Base-by-base conservation (phyloP, 2,888 invertebrate genomes). In the Lithophane semibrunnea region DNA sequence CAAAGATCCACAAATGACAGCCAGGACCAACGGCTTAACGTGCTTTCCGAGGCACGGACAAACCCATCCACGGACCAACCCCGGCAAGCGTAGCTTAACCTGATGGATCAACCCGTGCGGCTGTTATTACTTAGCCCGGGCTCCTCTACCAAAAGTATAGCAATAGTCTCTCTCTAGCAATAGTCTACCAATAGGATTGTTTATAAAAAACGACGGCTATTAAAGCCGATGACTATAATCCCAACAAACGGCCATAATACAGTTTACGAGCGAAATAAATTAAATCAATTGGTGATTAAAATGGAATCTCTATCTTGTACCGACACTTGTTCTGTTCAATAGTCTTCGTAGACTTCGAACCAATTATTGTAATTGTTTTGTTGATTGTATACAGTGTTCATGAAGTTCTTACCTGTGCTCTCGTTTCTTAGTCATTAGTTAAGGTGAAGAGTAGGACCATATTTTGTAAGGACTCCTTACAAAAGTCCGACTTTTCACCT, bases 261-360 rank as follows among this genome's bases (percentile, higher is more conserved):
- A 83, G 42, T 88, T 89, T 86, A 89, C 83, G 89, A 85, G 56
- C 47, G 73, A 54, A 82, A 84, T 85, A 86, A 90, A 84, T 82
- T 68, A 80, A 88, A 82, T 84, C 79, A 79, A 79, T 87, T 61
- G 77, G 70, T 73, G 58, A 80, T 80, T 81, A 79, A 72, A 75
- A 75, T 85, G 42, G 58, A 81, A 68, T 75, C 71, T 75, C 77
- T 74, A 66, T 77, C 77, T 79, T 67, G 73, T 77, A 44, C 61
- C 67, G 63, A 74, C 29, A 68, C 42, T 73, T 54, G 54, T 65
- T 5, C 21, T 56, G 42, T 63, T n/a, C 24, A 10, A 81, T 74
- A 63, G 63, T 64, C 58, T 70, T 66, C 21, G 56, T 61, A 72
- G 60, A 67, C 56, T 82, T 74, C 49, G 60, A 72, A 68, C n/a